Evolutionary conservation across 2,797 vertebrate species (phyloP), one percentile per base, ranked within the genome.

Genomic region (Sebastes trivittatus): DNA sequence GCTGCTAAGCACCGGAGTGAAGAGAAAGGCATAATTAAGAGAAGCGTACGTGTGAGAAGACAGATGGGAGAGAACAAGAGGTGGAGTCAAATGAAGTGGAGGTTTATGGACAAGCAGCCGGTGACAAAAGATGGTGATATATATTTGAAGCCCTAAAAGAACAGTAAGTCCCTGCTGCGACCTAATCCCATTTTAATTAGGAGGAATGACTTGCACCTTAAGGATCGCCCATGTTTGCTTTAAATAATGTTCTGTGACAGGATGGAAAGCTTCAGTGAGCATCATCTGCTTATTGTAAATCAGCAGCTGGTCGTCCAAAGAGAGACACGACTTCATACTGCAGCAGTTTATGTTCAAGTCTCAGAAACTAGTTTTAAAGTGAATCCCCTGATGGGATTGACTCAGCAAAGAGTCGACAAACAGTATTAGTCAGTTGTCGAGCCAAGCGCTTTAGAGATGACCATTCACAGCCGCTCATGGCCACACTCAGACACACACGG

Each of bases 111-210:
- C 68, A 69, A 20, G 62, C 49, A 87, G 80, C 34, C 38, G 8
- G 58, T 67, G 54, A 46, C 46, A 84, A 49, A 80, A 42, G 34
- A 81, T 58, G 46, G 34, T 38, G 11, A 77, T 73, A 69, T 77
- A 54, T 68, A 77, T 81, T 77, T 75, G 49, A 84, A 73, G 25
- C 25, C 42, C 14, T 72, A 49, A 75, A 78, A 79, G 49, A 77
- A 65, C 58, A 79, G 56, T 32, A 46, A 1, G 42, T 61, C 38
- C 72, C 55, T 8, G 38, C 38, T 54, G 36, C 7, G 16, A 84
- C 58, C 16, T 38, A 29, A 75, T 87, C 64, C 46, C 23, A 18
- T 46, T 79, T 81, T 83, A 78, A 84, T 81, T 78, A 62, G 72
- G 10, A 64, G 74, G n/a, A 58, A 52, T 75, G 70, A 72, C 73